Percentiles rank a stretch among this genome's conserved stretches.
phyloP scores from a whole-genome alignment of 1,140 invertebrate genomes.

The Anoplophora glabripennis region DNA sequence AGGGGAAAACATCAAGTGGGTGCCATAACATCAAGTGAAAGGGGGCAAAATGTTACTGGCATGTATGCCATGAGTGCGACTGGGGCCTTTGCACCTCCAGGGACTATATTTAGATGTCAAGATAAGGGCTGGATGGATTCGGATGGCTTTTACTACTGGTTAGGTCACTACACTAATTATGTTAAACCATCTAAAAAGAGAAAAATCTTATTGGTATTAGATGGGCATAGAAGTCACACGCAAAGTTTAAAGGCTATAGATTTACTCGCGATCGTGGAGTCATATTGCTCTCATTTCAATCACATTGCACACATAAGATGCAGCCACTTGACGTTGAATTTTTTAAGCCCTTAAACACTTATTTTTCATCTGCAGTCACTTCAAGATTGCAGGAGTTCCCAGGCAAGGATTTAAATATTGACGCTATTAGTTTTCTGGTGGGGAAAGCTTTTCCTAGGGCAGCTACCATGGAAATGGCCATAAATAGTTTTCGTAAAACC shows the following conservation, averaged over 20 bases:
- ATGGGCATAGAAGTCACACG: constrained; percentile 38
- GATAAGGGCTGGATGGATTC: constrained; percentile 17
- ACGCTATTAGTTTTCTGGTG: constrained; percentile 30
- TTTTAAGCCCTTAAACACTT: constrained; percentile 42
- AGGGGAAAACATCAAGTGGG: constrained; percentile 49
- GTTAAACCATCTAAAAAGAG: constrained; percentile 29
- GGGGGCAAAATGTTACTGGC: constrained; percentile 47
- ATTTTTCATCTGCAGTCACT: constrained; percentile 33
- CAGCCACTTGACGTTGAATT: constrained; percentile 45
- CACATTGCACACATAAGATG: constrained; percentile 35
- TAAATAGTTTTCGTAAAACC: constrained; percentile 34
- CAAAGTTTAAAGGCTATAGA: constrained; percentile 36
- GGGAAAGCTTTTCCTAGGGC: constrained; percentile 31
- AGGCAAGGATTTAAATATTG: constrained; percentile 30
- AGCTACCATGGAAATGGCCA: constrained; percentile 32
- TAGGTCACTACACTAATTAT: constrained; percentile 10
- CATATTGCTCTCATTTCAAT: constrained; percentile 29
- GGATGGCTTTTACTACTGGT: constrained; percentile 14
- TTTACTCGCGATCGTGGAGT: constrained; percentile 33
- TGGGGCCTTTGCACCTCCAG: constrained; percentile 33
- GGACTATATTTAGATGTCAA: constrained; percentile 2
- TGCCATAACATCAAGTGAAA: constrained; percentile 45
- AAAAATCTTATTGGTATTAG: constrained; percentile 33
- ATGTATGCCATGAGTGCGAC: constrained; percentile 41
- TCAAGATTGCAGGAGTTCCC: constrained; percentile 34